phyloP scores from a whole-genome alignment of 1,140 invertebrate genomes.

The Alviniconcha marisindica region DNA sequence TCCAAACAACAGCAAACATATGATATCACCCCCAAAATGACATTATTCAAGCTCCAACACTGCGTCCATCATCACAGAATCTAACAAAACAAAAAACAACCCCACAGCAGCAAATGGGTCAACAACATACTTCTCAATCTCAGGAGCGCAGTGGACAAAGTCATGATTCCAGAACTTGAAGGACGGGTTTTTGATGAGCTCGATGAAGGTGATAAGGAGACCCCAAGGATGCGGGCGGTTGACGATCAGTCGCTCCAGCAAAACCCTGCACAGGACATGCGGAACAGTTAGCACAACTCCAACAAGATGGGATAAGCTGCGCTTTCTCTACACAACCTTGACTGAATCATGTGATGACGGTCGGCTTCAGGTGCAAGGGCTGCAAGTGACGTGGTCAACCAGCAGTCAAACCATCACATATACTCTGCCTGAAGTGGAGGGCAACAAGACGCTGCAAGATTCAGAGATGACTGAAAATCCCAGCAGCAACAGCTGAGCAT shows the following conservation, averaged over 20 bases:
- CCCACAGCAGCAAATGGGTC: background rate
- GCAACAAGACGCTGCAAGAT: no score
- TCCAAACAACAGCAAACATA: no score
- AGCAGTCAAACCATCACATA: no score
- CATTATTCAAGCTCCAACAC: background rate
- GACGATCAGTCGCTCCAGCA: slow-evolving; percentile 97
- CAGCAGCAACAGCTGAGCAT: no score
- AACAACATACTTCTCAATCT: slow-evolving; percentile 89
- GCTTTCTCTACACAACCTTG: no score
- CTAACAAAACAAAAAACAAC: background rate
- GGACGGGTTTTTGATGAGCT: slow-evolving; percentile 98
- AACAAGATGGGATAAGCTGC: no score
- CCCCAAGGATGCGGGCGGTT: slow-evolving; percentile 99
- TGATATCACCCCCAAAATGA: background rate
- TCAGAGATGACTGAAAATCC: no score
- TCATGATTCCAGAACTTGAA: slow-evolving; percentile 99
- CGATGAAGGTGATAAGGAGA: slow-evolving; percentile 98
- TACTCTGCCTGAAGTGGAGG: no score
- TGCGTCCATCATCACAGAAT: background rate
- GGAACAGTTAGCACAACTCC: no score
- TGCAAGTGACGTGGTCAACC: no score
- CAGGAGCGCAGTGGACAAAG: slow-evolving; percentile 98
- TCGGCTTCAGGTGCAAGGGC: no score
- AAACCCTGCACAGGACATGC: slow-evolving; percentile 90
- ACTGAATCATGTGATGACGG: no score